These are phyloP conservation scores for Hirtodrosophila duncani DNA, from an alignment of 2,888 invertebrate species.

Conservation along the genomic window DNA sequence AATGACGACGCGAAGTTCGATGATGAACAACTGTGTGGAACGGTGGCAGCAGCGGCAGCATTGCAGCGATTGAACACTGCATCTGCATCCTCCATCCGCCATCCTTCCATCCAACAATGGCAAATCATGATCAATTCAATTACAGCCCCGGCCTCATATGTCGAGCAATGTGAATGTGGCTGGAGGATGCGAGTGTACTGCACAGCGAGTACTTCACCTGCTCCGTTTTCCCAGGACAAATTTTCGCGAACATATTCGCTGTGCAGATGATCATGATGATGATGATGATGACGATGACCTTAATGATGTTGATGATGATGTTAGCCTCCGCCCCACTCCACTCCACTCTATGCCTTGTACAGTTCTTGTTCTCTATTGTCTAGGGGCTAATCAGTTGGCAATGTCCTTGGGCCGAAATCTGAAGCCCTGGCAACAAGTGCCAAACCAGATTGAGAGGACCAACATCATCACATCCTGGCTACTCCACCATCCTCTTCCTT, in stretches of 20 bases:
- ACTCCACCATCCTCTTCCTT: no score
- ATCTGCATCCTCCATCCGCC: slow-evolving; percentile 31
- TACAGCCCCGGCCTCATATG: slow-evolving; percentile 42
- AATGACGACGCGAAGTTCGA: not conserved
- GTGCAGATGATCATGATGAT: no score
- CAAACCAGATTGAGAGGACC: no score
- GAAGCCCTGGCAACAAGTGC: slow-evolving; percentile 56
- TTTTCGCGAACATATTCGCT: slow-evolving; percentile 1
- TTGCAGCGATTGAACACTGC: slow-evolving; percentile 27
- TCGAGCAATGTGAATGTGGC: slow-evolving; percentile 39
- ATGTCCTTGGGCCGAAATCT: no score
- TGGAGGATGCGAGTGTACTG: slow-evolving; percentile 29
- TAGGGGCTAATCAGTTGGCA: no score
- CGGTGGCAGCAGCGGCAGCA: no score
- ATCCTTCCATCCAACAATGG: slow-evolving; percentile 57
- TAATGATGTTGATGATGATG: no score
- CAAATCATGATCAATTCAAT: slow-evolving; percentile 75
- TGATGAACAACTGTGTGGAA: not conserved
- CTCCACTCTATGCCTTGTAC: no score
- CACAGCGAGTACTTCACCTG: slow-evolving; percentile 60
- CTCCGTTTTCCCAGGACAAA: slow-evolving; percentile 69
- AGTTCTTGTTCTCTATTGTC: no score
- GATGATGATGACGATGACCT: no score
- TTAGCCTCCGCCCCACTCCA: no score
- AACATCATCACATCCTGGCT: no score